A percentile compares a stretch with the other conserved stretches of the same genome.
phyloP scores from a whole-genome alignment of 2,888 invertebrate genomes.

The Melolontha melolontha region DNA sequence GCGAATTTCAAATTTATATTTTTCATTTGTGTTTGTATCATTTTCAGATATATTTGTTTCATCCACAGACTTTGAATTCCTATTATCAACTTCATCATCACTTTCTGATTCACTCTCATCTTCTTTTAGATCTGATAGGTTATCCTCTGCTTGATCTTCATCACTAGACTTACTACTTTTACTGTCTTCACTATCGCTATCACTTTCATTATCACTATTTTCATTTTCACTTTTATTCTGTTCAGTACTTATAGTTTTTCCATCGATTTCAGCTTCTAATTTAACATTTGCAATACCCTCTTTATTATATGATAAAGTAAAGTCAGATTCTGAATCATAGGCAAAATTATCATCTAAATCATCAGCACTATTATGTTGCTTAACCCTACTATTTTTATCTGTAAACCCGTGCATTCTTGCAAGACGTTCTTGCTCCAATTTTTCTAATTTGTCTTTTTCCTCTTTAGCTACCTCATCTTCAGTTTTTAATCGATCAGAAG shows the following conservation, averaged over 20 bases:
- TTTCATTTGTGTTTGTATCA: constrained; percentile 20
- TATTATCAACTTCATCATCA: constrained; percentile 41
- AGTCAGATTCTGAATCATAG: constrained; percentile 68
- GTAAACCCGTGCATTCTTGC: constrained; percentile 80
- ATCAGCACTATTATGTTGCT: constrained; percentile 83
- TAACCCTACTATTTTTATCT: constrained; percentile 58
- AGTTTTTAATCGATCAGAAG: constrained; percentile 84
- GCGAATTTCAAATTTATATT: constrained; percentile 53
- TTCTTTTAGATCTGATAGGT: constrained; percentile 47
- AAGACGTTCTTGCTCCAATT: constrained; percentile 82
- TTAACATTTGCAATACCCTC: constrained; percentile 60
- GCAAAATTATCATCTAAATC: constrained; percentile 88
- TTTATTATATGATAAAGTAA: constrained; percentile 60
- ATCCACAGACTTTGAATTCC: constrained; percentile 39
- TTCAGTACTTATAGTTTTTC: constrained; percentile 47
- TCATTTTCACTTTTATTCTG: constrained; percentile 56
- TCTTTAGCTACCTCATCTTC: constrained; percentile 85
- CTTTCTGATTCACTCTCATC: constrained; percentile 43
- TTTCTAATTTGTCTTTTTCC: constrained; percentile 81
- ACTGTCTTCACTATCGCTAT: constrained; percentile 56
- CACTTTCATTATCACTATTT: constrained; percentile 59
- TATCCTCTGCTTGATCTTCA: constrained; percentile 48
- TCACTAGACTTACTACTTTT: constrained; percentile 53
- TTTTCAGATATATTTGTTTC: constrained; percentile 43
- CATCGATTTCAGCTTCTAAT: constrained; percentile 60